A percentile compares a stretch with the other conserved stretches of the same genome.
Conservation (phyloP, 2,113 vertebrate species). For the Serinus canaria region DNA sequence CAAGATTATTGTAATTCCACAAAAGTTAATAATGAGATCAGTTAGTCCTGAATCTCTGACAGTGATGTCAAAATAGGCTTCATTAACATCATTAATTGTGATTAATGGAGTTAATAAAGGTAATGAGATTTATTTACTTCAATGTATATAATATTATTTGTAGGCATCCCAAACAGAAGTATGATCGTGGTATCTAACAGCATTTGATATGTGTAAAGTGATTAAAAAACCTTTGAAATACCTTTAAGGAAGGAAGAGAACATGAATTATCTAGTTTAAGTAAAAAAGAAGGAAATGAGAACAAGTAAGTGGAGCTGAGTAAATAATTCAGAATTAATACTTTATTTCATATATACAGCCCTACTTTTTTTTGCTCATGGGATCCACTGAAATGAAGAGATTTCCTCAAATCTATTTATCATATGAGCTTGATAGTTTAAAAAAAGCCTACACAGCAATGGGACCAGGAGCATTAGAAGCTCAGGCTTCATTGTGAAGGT, state of each 20-base stretch:
- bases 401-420: slow-evolving; percentile 26
- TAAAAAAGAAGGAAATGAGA: slow-evolving; percentile 44
- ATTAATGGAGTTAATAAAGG: slow-evolving; percentile 43
- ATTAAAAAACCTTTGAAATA: slow-evolving; percentile 44
- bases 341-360: neutral
- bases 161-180: neutral
- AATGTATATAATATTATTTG: neutral
- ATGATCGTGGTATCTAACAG: neutral
- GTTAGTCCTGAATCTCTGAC: neutral
- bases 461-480: neutral
- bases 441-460: neutral
- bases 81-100: slow-evolving; percentile 14
- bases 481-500: neutral
- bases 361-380: neutral
- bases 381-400: neutral
- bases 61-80: neutral
- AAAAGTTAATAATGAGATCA: neutral
- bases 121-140: slow-evolving; percentile 60
- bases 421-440: neutral
- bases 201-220: neutral
- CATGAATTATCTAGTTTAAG: slow-evolving; percentile 26
- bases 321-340: slow-evolving; percentile 47
- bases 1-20: neutral
- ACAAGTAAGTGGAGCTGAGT: slow-evolving; percentile 7
- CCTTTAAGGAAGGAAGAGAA: slow-evolving; percentile 24